Evolutionary conservation across 2,797 vertebrate genomes (phyloP).

Genomic region (Notolabrus celidotus): DNA sequence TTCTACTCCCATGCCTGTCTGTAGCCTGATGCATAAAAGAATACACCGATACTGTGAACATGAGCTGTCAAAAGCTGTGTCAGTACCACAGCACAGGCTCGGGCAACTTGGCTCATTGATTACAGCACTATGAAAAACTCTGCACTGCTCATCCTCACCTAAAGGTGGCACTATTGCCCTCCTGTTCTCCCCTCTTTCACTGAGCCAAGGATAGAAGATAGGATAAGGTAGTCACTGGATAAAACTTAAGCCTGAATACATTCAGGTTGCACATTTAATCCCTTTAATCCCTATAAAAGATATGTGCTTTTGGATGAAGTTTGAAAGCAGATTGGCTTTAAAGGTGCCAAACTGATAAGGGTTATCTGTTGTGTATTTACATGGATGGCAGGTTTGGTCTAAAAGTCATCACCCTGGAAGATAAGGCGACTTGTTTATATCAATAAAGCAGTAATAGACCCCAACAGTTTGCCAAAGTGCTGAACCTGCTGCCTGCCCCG

Average conservation of each 20-base stretch:
- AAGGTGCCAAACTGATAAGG: slow-evolving; percentile 74
- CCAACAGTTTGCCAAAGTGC: slow-evolving; percentile 50
- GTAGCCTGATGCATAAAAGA: slow-evolving; percentile 24
- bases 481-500: slow-evolving; percentile 34
- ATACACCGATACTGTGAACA: slow-evolving; percentile 45
- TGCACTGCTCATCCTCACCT: slow-evolving; percentile 65
- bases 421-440: slow-evolving; percentile 79
- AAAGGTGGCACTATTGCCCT: slow-evolving; percentile 83
- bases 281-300: slow-evolving; percentile 76
- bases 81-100: slow-evolving; percentile 35
- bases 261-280: slow-evolving; percentile 75
- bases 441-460: slow-evolving; percentile 72
- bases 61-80: slow-evolving; percentile 38
- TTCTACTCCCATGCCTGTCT: slow-evolving; percentile 42
- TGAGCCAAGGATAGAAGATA: slow-evolving; percentile 20
- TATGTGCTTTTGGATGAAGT: slow-evolving; percentile 55
- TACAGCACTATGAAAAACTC: slow-evolving; percentile 17
- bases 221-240: slow-evolving; percentile 54
- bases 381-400: slow-evolving; percentile 72
- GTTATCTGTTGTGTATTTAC: slow-evolving; percentile 81
- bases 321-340: slow-evolving; percentile 44
- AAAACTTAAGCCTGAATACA: slow-evolving; percentile 61
- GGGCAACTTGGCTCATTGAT: slow-evolving; percentile 23
- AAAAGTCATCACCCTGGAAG: slow-evolving; percentile 70
- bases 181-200: slow-evolving; percentile 44